Evolutionary conservation across 2,797 vertebrate genomes (phyloP), one percentile per base, ranked within the genome.

Genomic region (Benthosema pterotum): DNA sequence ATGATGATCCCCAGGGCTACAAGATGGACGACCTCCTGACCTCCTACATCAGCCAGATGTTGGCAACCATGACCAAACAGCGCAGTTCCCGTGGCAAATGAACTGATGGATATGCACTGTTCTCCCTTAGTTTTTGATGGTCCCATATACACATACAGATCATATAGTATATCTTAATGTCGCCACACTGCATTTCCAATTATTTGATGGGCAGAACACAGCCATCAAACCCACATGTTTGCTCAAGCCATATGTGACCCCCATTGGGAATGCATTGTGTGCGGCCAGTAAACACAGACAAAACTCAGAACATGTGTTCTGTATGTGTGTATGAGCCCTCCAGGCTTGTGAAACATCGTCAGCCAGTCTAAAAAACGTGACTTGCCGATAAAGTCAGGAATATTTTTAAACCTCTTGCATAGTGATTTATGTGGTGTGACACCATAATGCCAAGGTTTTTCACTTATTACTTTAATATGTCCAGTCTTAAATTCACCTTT

Each of bases 11-110:
- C 47, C 89, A 99, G 97, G 97, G 97, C 60, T 99, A 99, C 92
- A 99, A 99, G 88, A 99, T 99, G 97, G 97, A 99, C 14, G 97
- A 99, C 83, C 95, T 99, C 59, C 77, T 99, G 89, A 99, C 97
- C 12, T 99, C 97, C 0, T 99, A 99, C 88, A 99, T 99, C 86
- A 99, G 97, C 88, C 97, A 99, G 94, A 98, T 99, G 97, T 80
- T 99, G 73, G 97, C 97, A 0, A 94, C 94, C 22, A 98, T 99
- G 97, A 98, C 93, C 85, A 98, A 95, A 79, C 96, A 98, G 88
- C 88, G 95, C 60, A 91, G 86, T 1, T 87, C 93, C 7, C 93
- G 94, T 38, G 90, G 91, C 52, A 97, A 96, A 92, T 99, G 94
- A 98, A 88, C 55, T 1, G 64, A 60, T 19, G 71, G 70, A 77